Percentiles rank a stretch among this genome's conserved stretches.
phyloP scores from a whole-genome alignment of 2,797 vertebrate genomes.

The Sternarchorhynchus goeldii region DNA sequence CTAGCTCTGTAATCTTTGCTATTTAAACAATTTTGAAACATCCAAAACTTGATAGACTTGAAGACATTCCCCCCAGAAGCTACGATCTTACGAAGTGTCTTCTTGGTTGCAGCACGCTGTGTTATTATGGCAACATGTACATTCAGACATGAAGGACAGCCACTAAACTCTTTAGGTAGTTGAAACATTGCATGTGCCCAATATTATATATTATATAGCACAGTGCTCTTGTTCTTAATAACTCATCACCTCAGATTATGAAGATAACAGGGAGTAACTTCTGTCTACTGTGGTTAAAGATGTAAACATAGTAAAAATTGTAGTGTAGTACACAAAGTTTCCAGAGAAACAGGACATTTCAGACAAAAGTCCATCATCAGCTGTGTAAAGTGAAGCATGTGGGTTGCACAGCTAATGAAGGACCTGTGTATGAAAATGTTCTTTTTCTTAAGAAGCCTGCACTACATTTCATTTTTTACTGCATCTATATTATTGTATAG shows the following conservation, averaged over 20 bases:
- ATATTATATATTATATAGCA: slow-evolving; percentile 64
- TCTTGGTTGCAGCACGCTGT: slow-evolving; percentile 65
- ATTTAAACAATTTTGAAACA: slow-evolving; percentile 43
- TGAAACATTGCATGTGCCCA: slow-evolving; percentile 66
- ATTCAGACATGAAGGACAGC: slow-evolving; percentile 70
- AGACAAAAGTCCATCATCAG: too few relatives aligned
- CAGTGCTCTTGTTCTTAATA: slow-evolving; percentile 75
- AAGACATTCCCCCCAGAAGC: slow-evolving; percentile 51
- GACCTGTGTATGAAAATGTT: too few relatives aligned
- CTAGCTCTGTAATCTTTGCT: slow-evolving; percentile 57
- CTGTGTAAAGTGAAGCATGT: too few relatives aligned
- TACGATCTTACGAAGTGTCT: slow-evolving; percentile 64
- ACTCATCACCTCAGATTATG: slow-evolving; percentile 67
- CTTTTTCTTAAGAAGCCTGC: too few relatives aligned
- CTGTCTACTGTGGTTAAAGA: too few relatives aligned
- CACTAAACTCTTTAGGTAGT: slow-evolving; percentile 69
- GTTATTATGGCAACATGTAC: slow-evolving; percentile 68
- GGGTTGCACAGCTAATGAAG: too few relatives aligned
- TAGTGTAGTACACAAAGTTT: slow-evolving; percentile 52
- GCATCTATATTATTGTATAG: slow-evolving; percentile 35
- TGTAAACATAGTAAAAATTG: background rate
- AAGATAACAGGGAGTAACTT: too few relatives aligned
- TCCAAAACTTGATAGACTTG: slow-evolving; percentile 33
- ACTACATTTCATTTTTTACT: slow-evolving; percentile 28
- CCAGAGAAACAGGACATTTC: too few relatives aligned